These are phyloP conservation scores for Scrobipalpa atriplicella DNA, from an alignment of 2,888 invertebrate species.

Conservation along the genomic window DNA sequence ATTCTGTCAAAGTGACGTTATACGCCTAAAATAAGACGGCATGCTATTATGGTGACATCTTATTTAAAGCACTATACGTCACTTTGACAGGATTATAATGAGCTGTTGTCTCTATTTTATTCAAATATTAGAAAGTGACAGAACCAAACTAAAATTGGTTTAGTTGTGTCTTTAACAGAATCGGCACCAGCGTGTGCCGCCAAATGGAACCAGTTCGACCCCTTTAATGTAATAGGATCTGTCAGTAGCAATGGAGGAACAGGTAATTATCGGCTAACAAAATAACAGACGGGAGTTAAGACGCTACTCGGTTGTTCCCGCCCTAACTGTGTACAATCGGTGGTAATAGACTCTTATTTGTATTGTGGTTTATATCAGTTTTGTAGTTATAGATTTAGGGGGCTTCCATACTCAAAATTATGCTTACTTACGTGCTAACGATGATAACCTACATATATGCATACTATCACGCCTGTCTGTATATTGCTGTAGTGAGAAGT, in stretches of 20 bases:
- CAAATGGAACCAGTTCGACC: slow-evolving; percentile 66
- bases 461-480: background rate
- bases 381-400: no score
- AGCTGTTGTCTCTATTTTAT: no score
- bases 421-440: background rate
- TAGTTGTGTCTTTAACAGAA: no score
- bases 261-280: slow-evolving; percentile 74
- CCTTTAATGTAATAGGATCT: slow-evolving; percentile 77
- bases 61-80: no score
- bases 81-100: no score
- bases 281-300: slow-evolving; percentile 57
- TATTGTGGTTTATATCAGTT: no score
- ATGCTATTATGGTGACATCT: background rate
- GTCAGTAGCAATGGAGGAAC: slow-evolving; percentile 71
- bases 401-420: background rate
- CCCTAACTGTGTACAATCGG: slow-evolving; percentile 1
- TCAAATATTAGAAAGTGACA: no score
- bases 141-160: no score
- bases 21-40: no score
- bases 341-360: background rate
- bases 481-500: no score
- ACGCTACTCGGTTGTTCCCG: slow-evolving; percentile 1
- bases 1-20: no score
- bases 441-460: background rate
- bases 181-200: slow-evolving; percentile 53